Base-by-base conservation (phyloP, 1,140 invertebrate genomes). In the Leptinotarsa lineolata region DNA sequence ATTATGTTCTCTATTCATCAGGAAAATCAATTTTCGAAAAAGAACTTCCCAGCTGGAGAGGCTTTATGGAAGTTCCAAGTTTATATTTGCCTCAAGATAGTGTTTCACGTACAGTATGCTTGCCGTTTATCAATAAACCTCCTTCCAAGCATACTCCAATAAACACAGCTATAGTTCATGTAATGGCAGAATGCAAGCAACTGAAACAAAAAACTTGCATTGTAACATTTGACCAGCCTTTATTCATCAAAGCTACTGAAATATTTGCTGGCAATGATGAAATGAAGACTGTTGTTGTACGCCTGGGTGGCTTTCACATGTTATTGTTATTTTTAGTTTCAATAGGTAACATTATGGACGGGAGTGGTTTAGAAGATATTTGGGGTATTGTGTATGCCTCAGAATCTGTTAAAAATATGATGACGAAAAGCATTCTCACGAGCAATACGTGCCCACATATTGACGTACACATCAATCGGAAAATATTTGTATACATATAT, bases 361-460 rank as follows among this genome's bases (percentile, higher is more conserved):
- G 77, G 66, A 76, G 72, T 74, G 72, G 77, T 12, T 24, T 78
- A 39, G 72, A 74, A 66, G 69, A 78, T n/a, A 45, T 83, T 59
- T 79, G 82, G 2, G 15, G 16, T 8, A 45, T 45, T 58, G 45
- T 24, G 6, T 74, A 71, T 24, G 74, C 85, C 8, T 3, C 68
- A 18, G 81, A 80, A 21, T 83, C 82, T 70, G 77, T 84, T 66
- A 79, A 83, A 30, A 83, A 86, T 80, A 85, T 85, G 74, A 54
- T 86, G 5, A 79, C 70, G 81, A 8, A 76, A 83, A 60, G 78
- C 80, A 22, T 83, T 76, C 73, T 58, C 75, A 15, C 70, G 84
- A 80, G 81, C 83, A 72, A 65, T 86, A 58, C 65, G 83, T 79
- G 84, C 76, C 21, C 84, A 86, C 76, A 78, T 80, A 54, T 59